Conservation (phyloP, 2,888 invertebrate genomes). For the Caenorhabditis japonica region DNA sequence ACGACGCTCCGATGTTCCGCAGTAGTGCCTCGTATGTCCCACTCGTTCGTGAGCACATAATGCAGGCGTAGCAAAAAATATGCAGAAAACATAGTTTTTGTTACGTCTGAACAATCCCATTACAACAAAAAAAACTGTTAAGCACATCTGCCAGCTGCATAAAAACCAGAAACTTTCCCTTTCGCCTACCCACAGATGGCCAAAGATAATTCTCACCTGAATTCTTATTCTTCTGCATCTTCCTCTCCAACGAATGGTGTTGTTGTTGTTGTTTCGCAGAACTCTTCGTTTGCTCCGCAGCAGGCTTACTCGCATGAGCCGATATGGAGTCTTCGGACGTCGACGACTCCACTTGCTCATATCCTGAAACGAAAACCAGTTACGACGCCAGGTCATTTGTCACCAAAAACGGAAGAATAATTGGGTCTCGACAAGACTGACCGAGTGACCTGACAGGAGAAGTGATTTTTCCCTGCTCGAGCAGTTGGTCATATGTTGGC, state of each 20-base stretch:
- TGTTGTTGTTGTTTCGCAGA: too few relatives aligned
- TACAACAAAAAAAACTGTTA: too few relatives aligned
- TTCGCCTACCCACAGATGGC: too few relatives aligned
- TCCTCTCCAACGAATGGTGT: constrained; percentile 33
- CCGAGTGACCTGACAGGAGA: constrained; percentile 48
- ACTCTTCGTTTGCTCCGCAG: constrained; percentile 2
- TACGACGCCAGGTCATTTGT: constrained; percentile 40
- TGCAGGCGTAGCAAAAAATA: too few relatives aligned
- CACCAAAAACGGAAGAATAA: constrained; percentile 49
- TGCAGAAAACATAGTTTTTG: too few relatives aligned
- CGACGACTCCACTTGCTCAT: constrained; percentile 46
- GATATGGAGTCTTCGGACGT: constrained; percentile 45
- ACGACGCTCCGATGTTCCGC: too few relatives aligned
- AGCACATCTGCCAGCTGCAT: too few relatives aligned
- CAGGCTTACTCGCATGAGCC: constrained; percentile 4
- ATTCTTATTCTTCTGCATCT: constrained; percentile 41
- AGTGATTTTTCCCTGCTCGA: constrained; percentile 57
- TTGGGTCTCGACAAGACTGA: constrained; percentile 32
- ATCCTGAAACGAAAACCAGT: constrained; percentile 25
- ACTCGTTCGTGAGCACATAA: too few relatives aligned
- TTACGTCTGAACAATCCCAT: too few relatives aligned
- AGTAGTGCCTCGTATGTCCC: too few relatives aligned
- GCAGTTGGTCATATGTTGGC: constrained; percentile 58
- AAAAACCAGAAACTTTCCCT: too few relatives aligned
- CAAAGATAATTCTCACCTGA: too few relatives aligned